phyloP scores from a whole-genome alignment of 2,797 vertebrate species.

The Acrossocheilus fasciatus region DNA sequence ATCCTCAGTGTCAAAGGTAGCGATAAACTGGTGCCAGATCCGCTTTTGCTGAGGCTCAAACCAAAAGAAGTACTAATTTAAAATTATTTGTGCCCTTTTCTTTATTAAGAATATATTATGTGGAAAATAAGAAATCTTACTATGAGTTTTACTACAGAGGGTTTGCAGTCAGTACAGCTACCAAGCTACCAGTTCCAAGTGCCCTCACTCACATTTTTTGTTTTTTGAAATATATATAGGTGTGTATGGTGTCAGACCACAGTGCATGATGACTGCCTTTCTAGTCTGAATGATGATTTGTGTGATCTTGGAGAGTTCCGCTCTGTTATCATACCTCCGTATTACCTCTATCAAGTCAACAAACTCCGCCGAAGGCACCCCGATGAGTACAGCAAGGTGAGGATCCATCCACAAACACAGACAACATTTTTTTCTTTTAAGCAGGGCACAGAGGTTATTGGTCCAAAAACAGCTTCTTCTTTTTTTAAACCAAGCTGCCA shows the following conservation, averaged over 20 bases:
- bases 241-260: conserved; percentile 96
- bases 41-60: not conserved
- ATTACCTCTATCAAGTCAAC: conserved; percentile 87
- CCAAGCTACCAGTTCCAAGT: conserved; percentile 3
- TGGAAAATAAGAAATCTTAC: not conserved
- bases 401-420: not conserved
- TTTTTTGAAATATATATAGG: conserved; percentile 70
- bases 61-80: not conserved
- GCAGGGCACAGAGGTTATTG: not conserved
- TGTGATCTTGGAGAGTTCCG: conserved; percentile 93
- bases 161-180: not conserved
- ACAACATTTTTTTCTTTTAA: not conserved
- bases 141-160: not conserved
- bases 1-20: not conserved
- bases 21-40: not conserved
- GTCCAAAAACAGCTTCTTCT: not conserved
- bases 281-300: conserved; percentile 69
- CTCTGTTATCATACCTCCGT: conserved; percentile 92
- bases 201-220: not conserved
- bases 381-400: conserved; percentile 85
- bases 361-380: conserved; percentile 87
- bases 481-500: not conserved
- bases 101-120: not conserved
- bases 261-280: conserved; percentile 92
- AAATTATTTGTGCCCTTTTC: not conserved